These are phyloP conservation scores for Autographa pulchrina DNA, from an alignment of 2,888 invertebrate genomes.

Conservation along the genomic window DNA sequence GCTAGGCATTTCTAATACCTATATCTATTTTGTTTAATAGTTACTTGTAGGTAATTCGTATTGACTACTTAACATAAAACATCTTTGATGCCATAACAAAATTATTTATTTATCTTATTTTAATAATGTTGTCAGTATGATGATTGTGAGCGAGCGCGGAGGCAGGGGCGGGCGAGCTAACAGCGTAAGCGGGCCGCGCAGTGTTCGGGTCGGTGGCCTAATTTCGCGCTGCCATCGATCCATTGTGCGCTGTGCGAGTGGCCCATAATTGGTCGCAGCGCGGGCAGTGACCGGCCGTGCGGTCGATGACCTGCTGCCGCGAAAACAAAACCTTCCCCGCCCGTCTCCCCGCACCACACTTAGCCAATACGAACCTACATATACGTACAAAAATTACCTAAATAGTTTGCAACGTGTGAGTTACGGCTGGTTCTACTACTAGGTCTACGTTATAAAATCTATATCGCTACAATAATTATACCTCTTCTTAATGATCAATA, in stretches of 20 bases:
- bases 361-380: slow-evolving; percentile 54
- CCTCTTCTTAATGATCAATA: slow-evolving; percentile 12
- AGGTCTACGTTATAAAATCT: slow-evolving; percentile 18
- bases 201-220: slow-evolving; percentile 83
- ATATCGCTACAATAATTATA: slow-evolving; percentile 25
- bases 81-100: background rate
- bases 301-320: slow-evolving; percentile 84
- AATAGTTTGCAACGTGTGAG: slow-evolving; percentile 11
- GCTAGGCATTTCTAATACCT: background rate
- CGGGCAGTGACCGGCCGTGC: slow-evolving; percentile 87
- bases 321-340: slow-evolving; percentile 86
- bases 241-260: slow-evolving; percentile 89
- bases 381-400: slow-evolving; percentile 41
- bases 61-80: background rate
- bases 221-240: slow-evolving; percentile 89
- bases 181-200: slow-evolving; percentile 64
- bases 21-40: background rate
- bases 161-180: slow-evolving; percentile 66
- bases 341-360: slow-evolving; percentile 63
- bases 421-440: slow-evolving; percentile 16
- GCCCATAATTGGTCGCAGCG: slow-evolving; percentile 89
- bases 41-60: background rate
- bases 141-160: slow-evolving; percentile 48
- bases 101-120: slow-evolving; percentile 16
- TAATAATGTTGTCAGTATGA: slow-evolving; percentile 1